These are phyloP conservation scores for Eidolon dupreanum DNA, from an alignment of 2,797 vertebrate genomes.

Conservation along the genomic window DNA sequence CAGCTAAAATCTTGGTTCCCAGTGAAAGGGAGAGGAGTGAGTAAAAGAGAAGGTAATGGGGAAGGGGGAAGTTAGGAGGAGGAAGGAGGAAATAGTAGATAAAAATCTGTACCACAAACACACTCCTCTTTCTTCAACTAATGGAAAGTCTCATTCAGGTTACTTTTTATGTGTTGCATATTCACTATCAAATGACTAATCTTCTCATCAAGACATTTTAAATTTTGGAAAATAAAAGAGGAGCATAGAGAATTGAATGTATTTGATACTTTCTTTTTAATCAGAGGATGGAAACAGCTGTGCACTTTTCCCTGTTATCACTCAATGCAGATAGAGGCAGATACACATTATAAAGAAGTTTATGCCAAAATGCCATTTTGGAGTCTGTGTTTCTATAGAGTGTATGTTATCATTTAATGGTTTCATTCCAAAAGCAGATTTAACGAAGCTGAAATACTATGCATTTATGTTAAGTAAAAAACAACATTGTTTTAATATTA, in stretches of 20 bases:
- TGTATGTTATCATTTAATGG: background rate
- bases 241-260: background rate
- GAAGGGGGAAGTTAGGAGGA: background rate
- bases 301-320: background rate
- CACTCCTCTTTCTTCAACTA: background rate
- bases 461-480: background rate
- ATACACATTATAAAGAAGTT: background rate
- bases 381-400: background rate
- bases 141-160: background rate
- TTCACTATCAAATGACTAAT: background rate
- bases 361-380: constrained; percentile 6
- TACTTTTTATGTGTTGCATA: background rate
- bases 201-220: background rate
- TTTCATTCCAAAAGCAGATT: background rate
- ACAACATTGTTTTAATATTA: background rate
- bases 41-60: background rate
- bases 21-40: accelerated
- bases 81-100: background rate
- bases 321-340: background rate
- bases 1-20: background rate
- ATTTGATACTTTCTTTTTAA: background rate
- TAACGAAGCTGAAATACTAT: constrained; percentile 12
- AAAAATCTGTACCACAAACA: background rate
- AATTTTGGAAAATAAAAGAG: background rate
- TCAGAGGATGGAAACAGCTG: constrained; percentile 12